Evolutionary conservation across 2,113 vertebrate genomes (phyloP), one percentile per base, ranked within the genome.

Genomic region (Typhlomys cinereus): DNA sequence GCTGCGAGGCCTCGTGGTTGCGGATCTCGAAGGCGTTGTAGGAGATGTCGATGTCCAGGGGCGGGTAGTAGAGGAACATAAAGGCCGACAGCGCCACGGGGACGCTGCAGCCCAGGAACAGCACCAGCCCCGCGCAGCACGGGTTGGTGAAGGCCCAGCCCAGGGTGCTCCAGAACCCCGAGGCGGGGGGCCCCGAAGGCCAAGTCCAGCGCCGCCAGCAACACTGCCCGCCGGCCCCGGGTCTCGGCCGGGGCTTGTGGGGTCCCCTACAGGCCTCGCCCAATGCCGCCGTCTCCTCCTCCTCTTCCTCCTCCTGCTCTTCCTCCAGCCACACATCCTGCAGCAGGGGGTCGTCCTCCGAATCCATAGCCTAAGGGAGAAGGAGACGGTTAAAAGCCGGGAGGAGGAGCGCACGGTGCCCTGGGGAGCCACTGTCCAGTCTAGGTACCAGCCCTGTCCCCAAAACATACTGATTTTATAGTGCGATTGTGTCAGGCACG

Each of bases 1-100:
- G 99, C 97, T 99, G 98, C 0, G 99, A 99, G 9, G 99, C 99
- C 95, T 99, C 98, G 17, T 99, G 99, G 97, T 99, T 99, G 95
- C 99, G 99, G 85, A 99, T 99, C 98, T 99, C 99, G 0, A 99
- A 99, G 74, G 99, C 99, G 0, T 99, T 99, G 98, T 99, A 99
- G 86, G 99, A 99, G 95, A 99, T 99, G 97, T 99, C 99, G 1
- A 99, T 99, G 92, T 99, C 99, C 98, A 99, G 98, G 2, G 99
- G 98, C 0, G 99, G 99, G 97, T 99, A 99, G 97, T 98, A 98
- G 80, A 99, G 97, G 96, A 99, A 99, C 99, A 99, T 99, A 96
- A 98, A 97, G 69, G 98, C 96, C 5, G 99, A 99, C 25, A 99
- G 98, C 79, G 97, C 95, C 3, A 98, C 98, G 3, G 99, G 99